A percentile compares a stretch with the other conserved stretches of the same genome.
phyloP scores from a whole-genome alignment of 2,113 vertebrate genomes.

The Damaliscus lunatus region DNA sequence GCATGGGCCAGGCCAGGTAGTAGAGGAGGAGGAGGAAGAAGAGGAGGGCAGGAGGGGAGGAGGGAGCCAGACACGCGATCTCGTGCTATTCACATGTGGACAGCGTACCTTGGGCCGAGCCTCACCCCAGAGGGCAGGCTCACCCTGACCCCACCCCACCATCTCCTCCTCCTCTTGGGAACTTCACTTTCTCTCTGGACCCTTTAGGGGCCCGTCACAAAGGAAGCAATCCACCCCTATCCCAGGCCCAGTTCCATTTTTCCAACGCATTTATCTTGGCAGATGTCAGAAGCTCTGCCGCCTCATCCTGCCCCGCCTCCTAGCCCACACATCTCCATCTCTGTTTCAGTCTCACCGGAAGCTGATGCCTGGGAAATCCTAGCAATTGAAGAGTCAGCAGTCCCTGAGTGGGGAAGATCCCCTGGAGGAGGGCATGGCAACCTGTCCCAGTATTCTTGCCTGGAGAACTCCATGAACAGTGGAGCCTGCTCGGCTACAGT shows the following conservation, averaged over 20 bases:
- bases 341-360: not conserved
- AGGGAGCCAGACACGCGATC: too few species aligned
- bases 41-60: too few species aligned
- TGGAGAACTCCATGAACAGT: too few species aligned
- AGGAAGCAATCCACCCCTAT: not conserved
- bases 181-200: not conserved
- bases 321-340: not conserved
- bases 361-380: not conserved
- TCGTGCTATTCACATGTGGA: too few species aligned
- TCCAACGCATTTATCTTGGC: not conserved
- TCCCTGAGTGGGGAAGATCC: not conserved
- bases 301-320: rapidly evolving
- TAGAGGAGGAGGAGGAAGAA: not conserved
- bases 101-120: not conserved
- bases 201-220: not conserved
- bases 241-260: not conserved
- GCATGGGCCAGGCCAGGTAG: too few species aligned
- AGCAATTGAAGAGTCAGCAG: not conserved
- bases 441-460: too few species aligned
- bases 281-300: not conserved
- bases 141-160: not conserved
- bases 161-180: not conserved
- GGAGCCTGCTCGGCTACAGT: too few species aligned
- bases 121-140: not conserved
- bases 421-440: not conserved